Evolutionary conservation across 2,888 invertebrate species (phyloP).

Genomic region (Cosmorhoe ocellata): DNA sequence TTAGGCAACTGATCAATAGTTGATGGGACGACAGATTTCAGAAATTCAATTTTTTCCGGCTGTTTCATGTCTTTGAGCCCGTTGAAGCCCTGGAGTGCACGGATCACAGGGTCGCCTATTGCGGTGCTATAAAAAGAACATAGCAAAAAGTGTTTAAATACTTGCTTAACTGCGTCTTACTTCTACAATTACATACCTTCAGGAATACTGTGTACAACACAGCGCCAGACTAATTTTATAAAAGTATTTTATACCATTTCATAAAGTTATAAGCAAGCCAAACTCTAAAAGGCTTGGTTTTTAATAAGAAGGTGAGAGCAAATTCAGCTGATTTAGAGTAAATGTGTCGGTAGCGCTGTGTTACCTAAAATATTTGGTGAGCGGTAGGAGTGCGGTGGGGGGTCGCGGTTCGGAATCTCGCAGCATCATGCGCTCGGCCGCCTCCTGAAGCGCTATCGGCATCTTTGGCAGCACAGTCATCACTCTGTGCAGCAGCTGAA

Average conservation of each 20-base stretch:
- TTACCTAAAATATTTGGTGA: conserved; percentile 95
- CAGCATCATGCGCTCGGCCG: conserved; percentile 90
- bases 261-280: too few species aligned
- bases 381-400: conserved; percentile 93
- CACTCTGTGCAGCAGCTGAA: conserved; percentile 6
- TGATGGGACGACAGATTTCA: conserved; percentile 5
- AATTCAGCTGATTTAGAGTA: too few species aligned
- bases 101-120: conserved; percentile 85
- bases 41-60: conserved; percentile 13
- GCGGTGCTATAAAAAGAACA: conserved; percentile 4
- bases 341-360: too few species aligned
- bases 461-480: conserved; percentile 80
- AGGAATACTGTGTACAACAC: too few species aligned
- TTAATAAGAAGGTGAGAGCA: too few species aligned
- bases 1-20: conserved; percentile 78
- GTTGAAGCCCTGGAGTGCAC: conserved; percentile 87
- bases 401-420: conserved; percentile 94
- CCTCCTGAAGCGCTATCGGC: conserved; percentile 93
- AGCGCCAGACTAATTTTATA: too few species aligned
- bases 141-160: neutral
- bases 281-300: too few species aligned
- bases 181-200: too few species aligned
- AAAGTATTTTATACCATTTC: too few species aligned
- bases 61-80: neutral
- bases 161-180: too few species aligned